phyloP scores from a whole-genome alignment of 2,888 invertebrate species.

The Rhamphomyia laevipes region DNA sequence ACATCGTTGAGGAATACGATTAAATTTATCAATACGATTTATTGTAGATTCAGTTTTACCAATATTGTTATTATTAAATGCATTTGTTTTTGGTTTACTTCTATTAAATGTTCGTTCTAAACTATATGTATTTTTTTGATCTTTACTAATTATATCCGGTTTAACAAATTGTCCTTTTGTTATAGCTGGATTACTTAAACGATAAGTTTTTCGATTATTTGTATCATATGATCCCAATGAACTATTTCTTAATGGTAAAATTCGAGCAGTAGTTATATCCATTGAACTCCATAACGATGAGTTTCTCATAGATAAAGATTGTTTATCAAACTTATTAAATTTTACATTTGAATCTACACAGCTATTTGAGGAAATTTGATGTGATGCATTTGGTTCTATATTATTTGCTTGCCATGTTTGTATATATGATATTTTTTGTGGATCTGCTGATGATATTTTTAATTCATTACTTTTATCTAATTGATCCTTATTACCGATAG shows the following conservation, averaged over 20 bases:
- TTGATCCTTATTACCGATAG: too few relatives aligned
- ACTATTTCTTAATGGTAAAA: conserved; percentile 53
- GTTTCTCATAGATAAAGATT: conserved; percentile 33
- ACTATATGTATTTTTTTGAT: not conserved
- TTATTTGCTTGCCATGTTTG: conserved; percentile 1
- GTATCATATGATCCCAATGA: conserved; percentile 62
- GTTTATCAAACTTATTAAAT: conserved; percentile 17
- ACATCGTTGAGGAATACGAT: conserved; percentile 30
- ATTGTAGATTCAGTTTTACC: not conserved
- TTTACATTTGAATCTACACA: conserved; percentile 19
- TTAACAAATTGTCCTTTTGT: conserved; percentile 35
- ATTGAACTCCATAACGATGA: conserved; percentile 64
- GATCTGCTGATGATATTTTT: conserved; percentile 6
- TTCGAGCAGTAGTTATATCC: conserved; percentile 45
- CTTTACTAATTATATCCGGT: conserved; percentile 9
- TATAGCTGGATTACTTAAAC: conserved; percentile 27
- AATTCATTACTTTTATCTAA: not conserved
- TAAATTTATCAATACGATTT: not conserved
- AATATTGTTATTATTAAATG: conserved; percentile 1
- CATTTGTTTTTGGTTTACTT: conserved; percentile 55
- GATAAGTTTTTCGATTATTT: conserved; percentile 30
- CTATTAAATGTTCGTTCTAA: conserved; percentile 47
- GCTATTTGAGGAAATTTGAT: conserved; percentile 19
- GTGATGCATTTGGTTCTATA: conserved; percentile 13
- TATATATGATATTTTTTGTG: conserved; percentile 24